Evolutionary conservation across 1,140 invertebrate genomes (phyloP), one percentile per base, ranked within the genome.

Genomic region (Drosophila ogumai): DNA sequence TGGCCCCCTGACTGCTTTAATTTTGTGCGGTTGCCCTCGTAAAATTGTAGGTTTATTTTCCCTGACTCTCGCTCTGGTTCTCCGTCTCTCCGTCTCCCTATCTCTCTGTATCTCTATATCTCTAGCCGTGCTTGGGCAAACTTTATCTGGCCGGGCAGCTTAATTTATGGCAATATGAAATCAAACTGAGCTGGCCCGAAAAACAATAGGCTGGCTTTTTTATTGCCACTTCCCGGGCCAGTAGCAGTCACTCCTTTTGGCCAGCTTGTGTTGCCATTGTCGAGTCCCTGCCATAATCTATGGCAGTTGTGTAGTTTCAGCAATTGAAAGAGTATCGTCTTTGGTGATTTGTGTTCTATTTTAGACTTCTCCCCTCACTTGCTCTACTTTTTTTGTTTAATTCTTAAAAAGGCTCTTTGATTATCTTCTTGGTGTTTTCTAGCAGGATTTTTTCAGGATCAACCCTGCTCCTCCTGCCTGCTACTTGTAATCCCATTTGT

Each of bases 161-260:
- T 72, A 73, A 73, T 73, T 73, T 73, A 73, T 73, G 69, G 69
- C 69, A 73, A 73, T 73, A 73, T 73, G 69, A 72, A 73, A 73
- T 73, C 69, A 73, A 73, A 68, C 68, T 49, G 67, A 73, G 69
- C 54, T 59, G 67, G 9, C 36, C 41, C 19, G 12, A 73, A 72
- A 58, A 73, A 59, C 69, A 73, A 72, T 72, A 59, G 44, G 54
- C 67, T 49, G 31, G n/a, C 52, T 73, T 50, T 50, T 72, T 73
- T 73, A 72, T 73, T 41, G 52, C 67, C 67, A 46, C 50, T 49
- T 57, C 13, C 44, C 7, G 36, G 59, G 25, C n/a, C 40, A 54
- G 32, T 22, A 32, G 7, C 31, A 31, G 58, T 54, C 25, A 9
- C 13, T 52, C 9, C 31, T 28, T 28, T 56, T 43, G n/a, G n/a